A percentile compares a stretch with the other conserved stretches of the same genome.
These are phyloP conservation scores for Thinocorus orbignyianus DNA, from an alignment of 2,113 vertebrate genomes.

Conservation along the genomic window DNA sequence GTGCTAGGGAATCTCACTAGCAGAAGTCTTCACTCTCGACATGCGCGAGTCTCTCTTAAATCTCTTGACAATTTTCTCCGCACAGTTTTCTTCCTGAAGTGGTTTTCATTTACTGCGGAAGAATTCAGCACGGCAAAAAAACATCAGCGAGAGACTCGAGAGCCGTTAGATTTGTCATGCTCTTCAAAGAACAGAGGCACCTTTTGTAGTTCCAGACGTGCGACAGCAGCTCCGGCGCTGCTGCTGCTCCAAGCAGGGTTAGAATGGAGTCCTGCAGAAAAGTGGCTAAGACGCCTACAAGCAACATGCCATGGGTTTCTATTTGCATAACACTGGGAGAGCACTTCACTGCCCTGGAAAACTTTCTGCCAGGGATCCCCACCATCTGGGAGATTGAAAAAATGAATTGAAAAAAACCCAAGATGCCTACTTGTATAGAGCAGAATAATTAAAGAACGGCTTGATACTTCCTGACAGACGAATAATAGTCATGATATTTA, in stretches of 20 bases:
- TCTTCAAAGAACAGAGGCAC: slow-evolving; percentile 25
- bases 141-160: background rate
- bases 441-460: background rate
- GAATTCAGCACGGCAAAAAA: background rate
- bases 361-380: background rate
- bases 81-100: slow-evolving; percentile 35
- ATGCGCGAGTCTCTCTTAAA: background rate
- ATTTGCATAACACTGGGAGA: background rate
- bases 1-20: background rate
- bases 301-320: background rate
- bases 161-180: background rate
- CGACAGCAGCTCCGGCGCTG: background rate
- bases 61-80: background rate
- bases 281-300: background rate
- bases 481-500: background rate
- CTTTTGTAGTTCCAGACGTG: background rate
- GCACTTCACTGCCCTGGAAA: background rate
- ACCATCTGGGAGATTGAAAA: background rate
- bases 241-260: background rate
- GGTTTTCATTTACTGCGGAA: background rate
- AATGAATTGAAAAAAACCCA: background rate
- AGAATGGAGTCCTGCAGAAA: background rate
- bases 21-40: background rate
- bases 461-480: background rate
- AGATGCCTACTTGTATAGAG: background rate